Base-by-base conservation (phyloP, 1,140 invertebrate genomes). In the Tetramorium alpestre region DNA sequence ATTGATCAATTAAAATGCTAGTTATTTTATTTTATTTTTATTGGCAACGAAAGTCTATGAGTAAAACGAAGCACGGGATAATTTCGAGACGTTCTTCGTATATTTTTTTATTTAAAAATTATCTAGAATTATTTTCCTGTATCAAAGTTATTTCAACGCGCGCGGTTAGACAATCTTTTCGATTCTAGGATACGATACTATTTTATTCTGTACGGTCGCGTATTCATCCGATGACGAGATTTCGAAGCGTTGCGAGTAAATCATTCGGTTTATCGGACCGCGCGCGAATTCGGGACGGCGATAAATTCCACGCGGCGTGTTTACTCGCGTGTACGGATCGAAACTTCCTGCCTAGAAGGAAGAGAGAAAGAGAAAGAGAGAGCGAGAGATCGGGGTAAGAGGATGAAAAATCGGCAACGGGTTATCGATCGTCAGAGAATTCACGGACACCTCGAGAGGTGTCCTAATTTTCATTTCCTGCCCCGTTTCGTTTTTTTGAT, bases 251-350 rank as follows among this genome's bases (percentile, higher is more conserved):
- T 73, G 49, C 86, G 86, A 89, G 62, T 88, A 89, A 89, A 89
- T 89, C 88, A 88, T 58, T 84, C 41, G 88, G 78, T 80, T 73
- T 80, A 88, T 78, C 80, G 72, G 73, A 65, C 85, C 69, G 60
- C 58, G 58, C 56, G 56, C 56, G 88, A 87, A 89, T 85, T 89
- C 87, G 86, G 88, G 58, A 56, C 86, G 64, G 67, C 88, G 88
- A 89, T 89, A 89, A 89, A 89, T 89, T 89, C 64, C 75, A 22
- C 44, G 62, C 81, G 49, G 82, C 82, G 62, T 81, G 81, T 89
- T 89, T 86, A 88, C 88, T 67, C 75, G 81, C 81, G 86, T 65
- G 87, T 73, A 62, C 47, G 73, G 67, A 69, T 88, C 75, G 73
- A 87, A 88, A 87, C 78, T 88, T 89, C 85, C 60, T 49, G 56